Base-by-base conservation (phyloP, 2,113 vertebrate genomes). In the Aix galericulata region DNA sequence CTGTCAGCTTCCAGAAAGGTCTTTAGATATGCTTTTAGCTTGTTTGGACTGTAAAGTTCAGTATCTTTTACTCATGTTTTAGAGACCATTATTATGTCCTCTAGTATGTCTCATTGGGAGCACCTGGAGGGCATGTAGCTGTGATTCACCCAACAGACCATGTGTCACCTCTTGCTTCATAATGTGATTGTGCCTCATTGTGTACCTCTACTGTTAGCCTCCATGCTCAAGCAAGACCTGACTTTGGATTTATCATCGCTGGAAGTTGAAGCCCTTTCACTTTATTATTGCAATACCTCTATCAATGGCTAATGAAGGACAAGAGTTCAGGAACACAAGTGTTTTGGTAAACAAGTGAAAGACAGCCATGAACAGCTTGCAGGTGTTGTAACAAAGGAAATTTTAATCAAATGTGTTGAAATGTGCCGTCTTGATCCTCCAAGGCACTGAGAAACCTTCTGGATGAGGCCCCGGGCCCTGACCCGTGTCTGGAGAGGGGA, bases 161-260 rank as follows among this genome's bases (percentile, higher is more conserved):
- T 36, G 73, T 69, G 38, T 69, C 40, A 32, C 38, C n/a, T 82
- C 60, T 62, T 58, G 13, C 23, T 36, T 40, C 27, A 36, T 32
- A 6, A 2, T 13, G 13, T 36, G 40, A 20, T n/a, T 23, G 7
- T 0, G 1, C 4, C 34, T 5, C 2, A 2, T 42, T n/a, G 34
- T 4, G 2, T 25, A 29, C 8, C 2, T 15, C 9, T 18, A 4
- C 20, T 50, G 4, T 11, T 20, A 50, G 34, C 27, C 25, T 23
- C n/a, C 1, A 0, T 7, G 36, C 50, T 59, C 9, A 3, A 52
- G 25, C 44, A 21, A n/a, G 17, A 32, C 56, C 18, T 15, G 13
- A 20, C 26, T 29, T 50, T 66, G 36, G 5, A n/a, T 78, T 71
- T 82, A 31, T 21, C 44, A 13, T 21, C 9, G 2, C 31, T 46